These are phyloP conservation scores for Rotaria magnacalcarata DNA, from an alignment of 2,888 invertebrate species.

Conservation along the genomic window DNA sequence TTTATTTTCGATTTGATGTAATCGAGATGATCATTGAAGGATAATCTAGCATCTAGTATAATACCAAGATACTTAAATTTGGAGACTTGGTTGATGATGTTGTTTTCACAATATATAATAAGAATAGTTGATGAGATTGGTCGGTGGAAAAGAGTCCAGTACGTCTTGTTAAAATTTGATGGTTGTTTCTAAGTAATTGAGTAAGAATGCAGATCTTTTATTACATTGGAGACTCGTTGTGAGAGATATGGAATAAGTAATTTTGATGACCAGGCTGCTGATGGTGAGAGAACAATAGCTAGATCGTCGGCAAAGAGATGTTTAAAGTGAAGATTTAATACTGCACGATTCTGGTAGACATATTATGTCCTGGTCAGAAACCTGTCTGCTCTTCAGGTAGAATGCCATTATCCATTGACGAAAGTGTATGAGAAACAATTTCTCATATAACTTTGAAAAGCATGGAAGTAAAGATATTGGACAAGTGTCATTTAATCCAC, in stretches of 20 bases:
- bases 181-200: neutral
- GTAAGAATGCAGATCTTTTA: neutral
- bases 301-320: neutral
- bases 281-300: neutral
- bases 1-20: too few relatives aligned
- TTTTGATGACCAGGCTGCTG: neutral
- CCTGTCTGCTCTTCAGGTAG: conserved; percentile 4
- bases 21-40: too few relatives aligned
- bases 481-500: neutral
- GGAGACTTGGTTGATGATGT: neutral
- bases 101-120: neutral
- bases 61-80: neutral
- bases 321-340: neutral
- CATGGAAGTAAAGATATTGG: conserved; percentile 14
- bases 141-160: neutral
- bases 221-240: neutral
- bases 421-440: neutral
- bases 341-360: neutral
- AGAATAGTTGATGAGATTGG: neutral
- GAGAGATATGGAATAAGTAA: neutral
- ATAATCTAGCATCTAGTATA: neutral
- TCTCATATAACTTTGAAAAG: neutral
- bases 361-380: neutral
- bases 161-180: neutral
- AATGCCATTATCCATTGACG: neutral